Evolutionary conservation across 2,888 invertebrate genomes (phyloP).

Genomic region (Acanthococcus lagerstroemiae): DNA sequence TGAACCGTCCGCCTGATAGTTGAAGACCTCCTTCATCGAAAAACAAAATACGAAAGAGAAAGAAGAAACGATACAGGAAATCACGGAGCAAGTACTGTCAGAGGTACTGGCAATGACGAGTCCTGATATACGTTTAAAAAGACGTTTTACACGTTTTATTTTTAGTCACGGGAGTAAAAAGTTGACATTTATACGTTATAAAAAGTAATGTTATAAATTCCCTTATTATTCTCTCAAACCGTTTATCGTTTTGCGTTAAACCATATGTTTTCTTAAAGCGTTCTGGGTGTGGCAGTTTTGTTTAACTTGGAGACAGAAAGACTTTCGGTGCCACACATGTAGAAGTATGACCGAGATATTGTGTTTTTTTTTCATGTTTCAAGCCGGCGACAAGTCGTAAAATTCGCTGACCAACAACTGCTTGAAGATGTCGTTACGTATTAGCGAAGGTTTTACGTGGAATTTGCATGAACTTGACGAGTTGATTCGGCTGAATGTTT

Average conservation of each 20-base stretch:
- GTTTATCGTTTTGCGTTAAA: slow-evolving; percentile 8
- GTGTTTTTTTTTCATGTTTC: no score
- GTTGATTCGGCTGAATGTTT: no score
- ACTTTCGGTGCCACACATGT: slow-evolving; percentile 7
- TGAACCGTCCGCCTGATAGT: background rate
- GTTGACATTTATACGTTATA: slow-evolving; percentile 27
- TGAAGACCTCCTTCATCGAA: slow-evolving; percentile 23
- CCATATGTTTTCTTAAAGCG: slow-evolving; percentile 23
- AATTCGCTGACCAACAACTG: no score
- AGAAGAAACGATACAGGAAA: background rate
- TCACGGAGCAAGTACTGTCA: background rate
- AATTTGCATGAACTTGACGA: no score
- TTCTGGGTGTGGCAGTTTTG: slow-evolving; percentile 18
- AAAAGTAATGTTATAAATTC: slow-evolving; percentile 17
- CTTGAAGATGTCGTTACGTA: no score
- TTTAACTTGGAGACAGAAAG: slow-evolving; percentile 20
- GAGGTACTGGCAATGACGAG: background rate
- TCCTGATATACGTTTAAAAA: background rate
- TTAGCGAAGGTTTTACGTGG: no score
- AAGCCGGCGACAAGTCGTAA: no score
- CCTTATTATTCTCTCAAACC: slow-evolving; percentile 26
- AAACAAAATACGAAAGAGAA: slow-evolving; percentile 1
- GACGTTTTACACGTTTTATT: slow-evolving; percentile 16
- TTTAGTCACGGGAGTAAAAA: slow-evolving; percentile 16
- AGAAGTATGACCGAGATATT: background rate